Evolutionary conservation across 2,113 vertebrate genomes (phyloP).

Genomic region (Microcebus ravelobensis): DNA sequence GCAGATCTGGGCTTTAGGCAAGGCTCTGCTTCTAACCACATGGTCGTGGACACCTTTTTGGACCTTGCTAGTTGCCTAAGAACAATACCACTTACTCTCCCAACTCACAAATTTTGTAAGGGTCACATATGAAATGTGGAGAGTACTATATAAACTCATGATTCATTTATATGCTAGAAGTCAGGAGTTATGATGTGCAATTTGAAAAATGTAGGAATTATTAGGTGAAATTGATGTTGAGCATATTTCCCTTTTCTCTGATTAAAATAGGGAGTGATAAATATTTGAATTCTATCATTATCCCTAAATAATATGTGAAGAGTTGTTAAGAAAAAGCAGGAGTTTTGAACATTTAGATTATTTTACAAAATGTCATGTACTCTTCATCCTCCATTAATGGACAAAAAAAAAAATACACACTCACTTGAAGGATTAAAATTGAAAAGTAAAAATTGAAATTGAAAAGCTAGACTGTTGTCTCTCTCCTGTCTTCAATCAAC

Average conservation of each 20-base stretch:
- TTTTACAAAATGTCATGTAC: neutral
- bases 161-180: neutral
- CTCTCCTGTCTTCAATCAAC: neutral
- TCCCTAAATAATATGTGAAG: neutral
- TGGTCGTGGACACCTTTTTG: neutral
- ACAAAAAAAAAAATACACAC: neutral
- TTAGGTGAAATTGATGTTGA: neutral
- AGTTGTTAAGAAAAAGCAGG: neutral
- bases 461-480: neutral
- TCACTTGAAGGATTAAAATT: neutral
- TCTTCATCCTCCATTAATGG: neutral
- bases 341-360: neutral
- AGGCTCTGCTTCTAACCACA: neutral
- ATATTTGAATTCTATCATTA: neutral
- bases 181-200: neutral
- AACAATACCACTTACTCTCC: neutral
- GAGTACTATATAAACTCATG: neutral
- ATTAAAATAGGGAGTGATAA: neutral
- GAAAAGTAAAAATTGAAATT: constrained; percentile 26
- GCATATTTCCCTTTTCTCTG: neutral
- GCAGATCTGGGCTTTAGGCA: neutral
- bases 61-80: neutral
- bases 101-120: neutral
- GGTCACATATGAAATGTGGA: neutral
- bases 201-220: neutral